Evolutionary conservation across 2,113 vertebrate species (phyloP).

Genomic region (Sturnus vulgaris): DNA sequence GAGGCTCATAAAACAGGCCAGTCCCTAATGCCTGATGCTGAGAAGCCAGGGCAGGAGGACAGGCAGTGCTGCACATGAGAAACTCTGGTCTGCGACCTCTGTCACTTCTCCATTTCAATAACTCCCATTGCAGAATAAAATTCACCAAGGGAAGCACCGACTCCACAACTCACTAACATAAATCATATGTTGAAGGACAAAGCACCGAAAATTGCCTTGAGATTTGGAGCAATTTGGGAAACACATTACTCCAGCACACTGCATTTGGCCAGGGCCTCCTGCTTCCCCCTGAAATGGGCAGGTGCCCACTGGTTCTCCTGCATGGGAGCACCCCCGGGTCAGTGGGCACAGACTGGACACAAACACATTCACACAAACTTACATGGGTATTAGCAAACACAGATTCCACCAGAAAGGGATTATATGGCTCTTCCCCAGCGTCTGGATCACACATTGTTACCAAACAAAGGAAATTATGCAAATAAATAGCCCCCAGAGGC

Average conservation of each 20-base stretch:
- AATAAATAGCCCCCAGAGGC: conserved; percentile 31
- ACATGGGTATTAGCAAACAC: neutral
- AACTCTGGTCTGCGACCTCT: neutral
- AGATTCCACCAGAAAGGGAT: neutral
- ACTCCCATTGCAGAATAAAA: neutral
- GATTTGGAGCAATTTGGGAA: neutral
- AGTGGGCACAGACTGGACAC: neutral
- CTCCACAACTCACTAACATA: neutral
- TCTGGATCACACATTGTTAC: neutral
- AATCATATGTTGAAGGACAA: conserved; percentile 2
- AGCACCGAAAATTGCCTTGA: neutral
- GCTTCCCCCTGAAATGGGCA: neutral
- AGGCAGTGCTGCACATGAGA: neutral
- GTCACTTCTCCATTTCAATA: neutral
- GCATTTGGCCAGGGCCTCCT: neutral
- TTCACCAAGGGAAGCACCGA: neutral
- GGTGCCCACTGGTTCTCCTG: neutral
- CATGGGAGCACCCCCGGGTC: neutral
- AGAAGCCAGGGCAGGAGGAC: neutral
- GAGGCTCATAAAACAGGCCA: neutral
- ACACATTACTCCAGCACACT: neutral
- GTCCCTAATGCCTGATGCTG: neutral
- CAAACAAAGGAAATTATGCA: conserved; percentile 48
- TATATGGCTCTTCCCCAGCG: neutral
- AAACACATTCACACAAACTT: neutral